These are phyloP conservation scores for Panagrolaimus sp. DNA, from an alignment of 1,140 invertebrate genomes.

Conservation along the genomic window DNA sequence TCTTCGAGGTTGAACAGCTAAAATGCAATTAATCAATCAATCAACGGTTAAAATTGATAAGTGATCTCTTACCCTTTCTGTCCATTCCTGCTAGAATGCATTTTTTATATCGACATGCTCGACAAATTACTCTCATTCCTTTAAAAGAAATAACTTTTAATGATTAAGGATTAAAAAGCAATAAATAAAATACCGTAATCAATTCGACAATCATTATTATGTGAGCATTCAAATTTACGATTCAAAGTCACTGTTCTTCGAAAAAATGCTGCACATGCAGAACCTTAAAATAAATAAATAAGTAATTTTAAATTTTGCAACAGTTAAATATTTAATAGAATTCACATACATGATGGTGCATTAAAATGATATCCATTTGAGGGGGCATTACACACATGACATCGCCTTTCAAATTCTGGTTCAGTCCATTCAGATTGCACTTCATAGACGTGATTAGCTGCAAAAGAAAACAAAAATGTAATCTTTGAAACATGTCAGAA, in stretches of 20 bases:
- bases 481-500: too few relatives aligned
- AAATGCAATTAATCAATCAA: constrained; percentile 1
- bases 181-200: neutral
- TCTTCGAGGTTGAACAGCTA: constrained; percentile 5
- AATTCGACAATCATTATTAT: constrained; percentile 14
- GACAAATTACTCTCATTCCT: constrained; percentile 12
- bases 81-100: constrained; percentile 14
- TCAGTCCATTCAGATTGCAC: too few relatives aligned
- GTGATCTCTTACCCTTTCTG: neutral
- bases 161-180: neutral
- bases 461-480: too few relatives aligned
- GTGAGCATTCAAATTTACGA: constrained; percentile 13
- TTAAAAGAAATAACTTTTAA: neutral
- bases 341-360: constrained; percentile 11
- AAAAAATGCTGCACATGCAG: constrained; percentile 17
- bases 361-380: constrained; percentile 15
- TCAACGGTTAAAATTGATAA: neutral
- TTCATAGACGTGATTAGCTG: too few relatives aligned
- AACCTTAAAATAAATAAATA: constrained; percentile 13
- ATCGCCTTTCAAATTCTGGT: constrained; percentile 1
- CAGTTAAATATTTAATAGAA: neutral
- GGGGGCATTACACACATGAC: constrained; percentile 14
- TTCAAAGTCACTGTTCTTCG: constrained; percentile 9
- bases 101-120: constrained; percentile 12
- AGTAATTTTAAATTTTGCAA: neutral